Conservation (phyloP, 2,113 vertebrate genomes). For the Thunnus thynnus region DNA sequence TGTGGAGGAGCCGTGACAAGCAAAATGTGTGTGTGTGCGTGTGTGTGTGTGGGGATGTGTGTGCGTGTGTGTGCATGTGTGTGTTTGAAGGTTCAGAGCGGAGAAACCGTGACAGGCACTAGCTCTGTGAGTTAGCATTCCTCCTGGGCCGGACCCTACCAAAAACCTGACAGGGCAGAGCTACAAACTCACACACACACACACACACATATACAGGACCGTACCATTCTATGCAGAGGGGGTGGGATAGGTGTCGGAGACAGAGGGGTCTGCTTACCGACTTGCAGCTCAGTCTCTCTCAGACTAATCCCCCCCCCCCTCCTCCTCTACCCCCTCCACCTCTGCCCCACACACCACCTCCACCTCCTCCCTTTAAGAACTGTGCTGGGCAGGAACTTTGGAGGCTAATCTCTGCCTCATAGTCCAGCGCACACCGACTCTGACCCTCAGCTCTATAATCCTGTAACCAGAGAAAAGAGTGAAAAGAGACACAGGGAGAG, state of each 20-base stretch:
- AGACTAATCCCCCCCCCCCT: slow-evolving; percentile 58
- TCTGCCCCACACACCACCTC: slow-evolving; percentile 29
- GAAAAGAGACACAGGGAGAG: slow-evolving; percentile 31
- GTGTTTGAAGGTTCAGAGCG: slow-evolving; percentile 78
- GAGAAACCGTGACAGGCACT: slow-evolving; percentile 88
- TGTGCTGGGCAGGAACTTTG: slow-evolving; percentile 70
- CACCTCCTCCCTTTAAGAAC: slow-evolving; percentile 70
- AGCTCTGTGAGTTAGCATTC: slow-evolving; percentile 88
- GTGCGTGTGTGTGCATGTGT: slow-evolving; percentile 24
- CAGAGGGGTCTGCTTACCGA: slow-evolving; percentile 46
- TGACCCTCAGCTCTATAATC: slow-evolving; percentile 75
- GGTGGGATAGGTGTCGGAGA: slow-evolving; percentile 41
- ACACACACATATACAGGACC: slow-evolving; percentile 41
- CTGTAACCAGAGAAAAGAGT: slow-evolving; percentile 64
- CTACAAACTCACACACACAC: slow-evolving; percentile 43
- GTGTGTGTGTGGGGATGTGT: slow-evolving; percentile 15
- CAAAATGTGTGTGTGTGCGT: slow-evolving; percentile 45
- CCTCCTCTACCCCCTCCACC: slow-evolving; percentile 2
- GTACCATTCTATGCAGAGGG: slow-evolving; percentile 62
- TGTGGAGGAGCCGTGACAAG: slow-evolving; percentile 89
- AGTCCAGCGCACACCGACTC: slow-evolving; percentile 75
- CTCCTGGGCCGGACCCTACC: slow-evolving; percentile 85
- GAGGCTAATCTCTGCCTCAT: slow-evolving; percentile 79
- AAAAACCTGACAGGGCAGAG: slow-evolving; percentile 76
- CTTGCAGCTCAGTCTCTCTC: slow-evolving; percentile 43